Base-by-base conservation (phyloP, 2,888 invertebrate species). In the Habroteleia sp. region DNA sequence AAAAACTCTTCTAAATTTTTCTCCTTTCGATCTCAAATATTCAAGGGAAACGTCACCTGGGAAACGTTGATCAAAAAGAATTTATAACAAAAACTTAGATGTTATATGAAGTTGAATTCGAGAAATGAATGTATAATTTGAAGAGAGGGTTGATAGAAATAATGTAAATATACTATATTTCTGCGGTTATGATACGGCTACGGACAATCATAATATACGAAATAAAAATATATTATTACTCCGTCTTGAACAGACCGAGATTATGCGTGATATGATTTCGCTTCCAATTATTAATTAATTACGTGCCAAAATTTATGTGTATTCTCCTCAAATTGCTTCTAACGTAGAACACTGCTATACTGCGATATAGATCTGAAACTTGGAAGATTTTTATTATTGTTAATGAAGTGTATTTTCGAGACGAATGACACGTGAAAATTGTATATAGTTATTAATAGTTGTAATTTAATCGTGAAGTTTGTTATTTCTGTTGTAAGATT, bases 181-280 rank as follows among this genome's bases (percentile, higher is more conserved):
- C 16, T n/a, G 13, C 6, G 8, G 17, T 20, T 2, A 25, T 10
- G 14, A 16, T 27, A n/a, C 3, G 16, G 13, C 29, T 54, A 27
- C 29, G 17, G 54, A 54, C 58, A 42, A 42, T 58, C 56, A 42
- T 56, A 35, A 41, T 10, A 14, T 25, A 25, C 1, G 10, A 52
- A 41, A 17, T 0, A 27, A 17, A 39, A n/a, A n/a, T n/a, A 16
- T 35, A 11, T 50, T 50, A 35, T 11, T 25, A 25, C 1, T 35
- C 37, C 14, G 10, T 52, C 25, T 52, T 27, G 10, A 27, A 23
- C 8, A 11, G 13, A 25, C 14, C 37, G 35, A 35, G 14, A 35
- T 44, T 37, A 37, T 14, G 25, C 48, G 50, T 63, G 63, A 63
- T 52, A 63, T 62, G 8, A 62, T 63, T 63, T 63, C 23, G 50